Percentiles rank a stretch among this genome's conserved stretches.
Evolutionary conservation across 2,113 vertebrate species (phyloP).

Genomic region (Clinocottus analis): DNA sequence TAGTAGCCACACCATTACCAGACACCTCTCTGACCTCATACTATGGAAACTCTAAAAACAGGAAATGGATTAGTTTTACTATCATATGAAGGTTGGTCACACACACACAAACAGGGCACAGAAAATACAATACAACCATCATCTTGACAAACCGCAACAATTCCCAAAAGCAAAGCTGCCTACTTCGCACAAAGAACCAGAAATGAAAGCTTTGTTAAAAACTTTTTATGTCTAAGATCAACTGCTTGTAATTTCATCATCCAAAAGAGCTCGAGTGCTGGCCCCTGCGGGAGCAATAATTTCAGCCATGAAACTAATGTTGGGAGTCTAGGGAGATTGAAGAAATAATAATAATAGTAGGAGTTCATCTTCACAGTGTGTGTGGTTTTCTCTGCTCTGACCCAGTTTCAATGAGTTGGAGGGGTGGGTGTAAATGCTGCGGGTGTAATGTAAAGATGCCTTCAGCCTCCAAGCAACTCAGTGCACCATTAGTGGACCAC

Average conservation of each 20-base stretch:
- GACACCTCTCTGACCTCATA: conserved; percentile 40
- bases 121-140: not conserved
- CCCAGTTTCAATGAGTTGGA: conserved; percentile 9
- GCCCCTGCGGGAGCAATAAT: conserved; percentile 1
- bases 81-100: not conserved
- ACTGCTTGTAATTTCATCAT: not conserved
- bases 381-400: conserved; percentile 13
- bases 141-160: not conserved
- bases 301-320: not conserved
- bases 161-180: not conserved
- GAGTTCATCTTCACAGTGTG: not conserved
- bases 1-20: conserved; percentile 20
- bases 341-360: not conserved
- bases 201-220: not conserved
- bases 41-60: conserved; percentile 26
- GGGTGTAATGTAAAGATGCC: conserved; percentile 47
- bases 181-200: not conserved
- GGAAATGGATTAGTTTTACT: conserved; percentile 23
- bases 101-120: not conserved
- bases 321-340: conserved; percentile 3
- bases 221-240: not conserved
- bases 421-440: conserved; percentile 17
- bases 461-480: conserved; percentile 8
- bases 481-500: not conserved
- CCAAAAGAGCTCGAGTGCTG: not conserved